Base-by-base conservation (phyloP, 2,888 invertebrate species). In the Eudemis profundana region DNA sequence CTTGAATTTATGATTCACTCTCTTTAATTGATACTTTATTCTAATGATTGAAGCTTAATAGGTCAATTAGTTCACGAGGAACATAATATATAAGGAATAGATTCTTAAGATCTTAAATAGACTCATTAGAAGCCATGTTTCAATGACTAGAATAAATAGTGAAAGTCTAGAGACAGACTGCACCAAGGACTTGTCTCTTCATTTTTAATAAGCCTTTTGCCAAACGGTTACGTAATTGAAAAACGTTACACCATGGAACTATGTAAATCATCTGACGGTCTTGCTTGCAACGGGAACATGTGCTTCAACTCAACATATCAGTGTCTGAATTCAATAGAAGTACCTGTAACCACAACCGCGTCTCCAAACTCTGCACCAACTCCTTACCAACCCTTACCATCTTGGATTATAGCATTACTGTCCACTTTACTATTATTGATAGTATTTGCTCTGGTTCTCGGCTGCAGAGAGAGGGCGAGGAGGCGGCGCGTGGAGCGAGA, bases 21-120 rank as follows among this genome's bases (percentile, higher is more conserved):
- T 21, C 42, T 36, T 53, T 61, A 46, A 46, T 61, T 61, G 33
- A 53, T 47, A 59, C 57, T 46, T 36, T 44, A 53, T 33, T 23
- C 40, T 53, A 53, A 61, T 53, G 21, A 53, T 46, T 53, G 23
- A 23, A 46, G 46, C 53, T 53, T 61, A 61, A 61, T 61, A 61
- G 53, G 53, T 61, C 53, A 53, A 61, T 61, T 61, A 53, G 44
- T 61, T 50, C 14, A 44, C 29, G 33, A 51, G 51, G 60, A 61
- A 40, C 27, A 40, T 23, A 42, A 42, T 40, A 33, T 44, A 15
- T 42, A 19, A 56, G 10, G 17, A 27, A 27, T 15, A 21, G 7
- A 12, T 1, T 23, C 23, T 38, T 27, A 53, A 42, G 17, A 7
- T 14, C 14, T 27, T 23, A 17, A 40, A 7, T 19, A 17, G 5